Evolutionary conservation across 2,888 invertebrate genomes (phyloP).

Genomic region (Rambutsinella grinnellia): DNA sequence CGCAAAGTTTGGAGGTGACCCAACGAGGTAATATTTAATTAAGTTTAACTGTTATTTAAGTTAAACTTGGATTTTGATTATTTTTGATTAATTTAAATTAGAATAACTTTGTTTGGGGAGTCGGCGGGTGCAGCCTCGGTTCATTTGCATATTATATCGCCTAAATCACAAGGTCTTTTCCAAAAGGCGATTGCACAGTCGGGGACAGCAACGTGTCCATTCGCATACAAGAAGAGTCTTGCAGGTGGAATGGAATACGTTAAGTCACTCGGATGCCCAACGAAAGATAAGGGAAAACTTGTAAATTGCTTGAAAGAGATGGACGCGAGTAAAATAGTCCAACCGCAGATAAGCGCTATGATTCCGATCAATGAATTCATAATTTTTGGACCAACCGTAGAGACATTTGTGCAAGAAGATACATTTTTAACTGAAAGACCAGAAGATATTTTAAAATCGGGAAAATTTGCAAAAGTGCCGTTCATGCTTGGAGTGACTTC

Average conservation of each 20-base stretch:
- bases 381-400: constrained; percentile 51
- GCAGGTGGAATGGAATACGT: constrained; percentile 9
- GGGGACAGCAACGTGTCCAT: constrained; percentile 28
- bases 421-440: constrained; percentile 43
- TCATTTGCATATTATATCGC: constrained; percentile 22
- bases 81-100: no score
- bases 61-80: no score
- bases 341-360: constrained; percentile 7
- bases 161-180: constrained; percentile 31
- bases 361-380: background rate
- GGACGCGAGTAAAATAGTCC: constrained; percentile 23
- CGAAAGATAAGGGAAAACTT: background rate
- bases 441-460: constrained; percentile 6
- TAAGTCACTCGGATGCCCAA: constrained; percentile 17
- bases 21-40: no score
- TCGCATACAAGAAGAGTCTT: constrained; percentile 10
- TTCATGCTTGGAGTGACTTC: constrained; percentile 35
- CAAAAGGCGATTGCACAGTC: constrained; percentile 36
- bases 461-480: constrained; percentile 43
- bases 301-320: constrained; percentile 33
- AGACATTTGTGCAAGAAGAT: constrained; percentile 34
- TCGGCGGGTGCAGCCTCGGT: constrained; percentile 67
- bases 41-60: no score
- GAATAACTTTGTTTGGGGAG: constrained; percentile 72
- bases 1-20: constrained; percentile 37